phyloP scores from a whole-genome alignment of 2,888 invertebrate species.

The Caenorhabditis panamensis region DNA sequence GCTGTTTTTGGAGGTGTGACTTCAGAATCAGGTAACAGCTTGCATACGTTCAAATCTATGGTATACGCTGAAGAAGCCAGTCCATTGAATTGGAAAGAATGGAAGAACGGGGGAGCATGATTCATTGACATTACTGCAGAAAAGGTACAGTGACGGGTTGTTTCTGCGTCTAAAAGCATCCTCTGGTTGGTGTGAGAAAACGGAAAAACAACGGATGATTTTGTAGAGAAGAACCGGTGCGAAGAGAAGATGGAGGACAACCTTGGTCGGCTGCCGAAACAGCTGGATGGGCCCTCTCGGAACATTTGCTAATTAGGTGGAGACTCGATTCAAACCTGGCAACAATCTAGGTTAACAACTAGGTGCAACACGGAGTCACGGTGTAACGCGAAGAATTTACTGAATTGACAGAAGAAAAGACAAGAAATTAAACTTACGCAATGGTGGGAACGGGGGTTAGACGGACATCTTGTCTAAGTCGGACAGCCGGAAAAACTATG shows the following conservation, averaged over 20 bases:
- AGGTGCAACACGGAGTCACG: neutral
- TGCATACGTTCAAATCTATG: too few species aligned
- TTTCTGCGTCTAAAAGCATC: slow-evolving; percentile 1
- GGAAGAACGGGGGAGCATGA: too few species aligned
- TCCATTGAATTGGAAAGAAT: too few species aligned
- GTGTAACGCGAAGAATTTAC: slow-evolving; percentile 23
- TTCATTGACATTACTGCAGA: neutral
- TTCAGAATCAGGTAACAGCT: too few species aligned
- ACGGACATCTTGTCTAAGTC: slow-evolving; percentile 16
- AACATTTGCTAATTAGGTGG: slow-evolving; percentile 59
- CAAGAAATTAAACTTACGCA: slow-evolving; percentile 1
- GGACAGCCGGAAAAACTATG: slow-evolving; percentile 29
- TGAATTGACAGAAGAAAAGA: slow-evolving; percentile 11
- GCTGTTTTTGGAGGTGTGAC: too few species aligned
- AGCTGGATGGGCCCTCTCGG: slow-evolving; percentile 40
- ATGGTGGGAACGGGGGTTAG: neutral
- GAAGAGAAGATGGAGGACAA: slow-evolving; percentile 13
- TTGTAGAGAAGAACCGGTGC: slow-evolving; percentile 26
- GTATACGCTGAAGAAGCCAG: too few species aligned
- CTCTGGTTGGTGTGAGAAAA: neutral
- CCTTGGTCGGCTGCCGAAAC: slow-evolving; percentile 39
- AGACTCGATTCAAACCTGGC: slow-evolving; percentile 14
- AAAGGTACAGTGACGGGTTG: neutral
- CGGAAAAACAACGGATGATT: slow-evolving; percentile 14
- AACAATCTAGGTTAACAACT: slow-evolving; percentile 31